Evolutionary conservation across 2,797 vertebrate genomes (phyloP).

Genomic region (Microhierax caerulescens): DNA sequence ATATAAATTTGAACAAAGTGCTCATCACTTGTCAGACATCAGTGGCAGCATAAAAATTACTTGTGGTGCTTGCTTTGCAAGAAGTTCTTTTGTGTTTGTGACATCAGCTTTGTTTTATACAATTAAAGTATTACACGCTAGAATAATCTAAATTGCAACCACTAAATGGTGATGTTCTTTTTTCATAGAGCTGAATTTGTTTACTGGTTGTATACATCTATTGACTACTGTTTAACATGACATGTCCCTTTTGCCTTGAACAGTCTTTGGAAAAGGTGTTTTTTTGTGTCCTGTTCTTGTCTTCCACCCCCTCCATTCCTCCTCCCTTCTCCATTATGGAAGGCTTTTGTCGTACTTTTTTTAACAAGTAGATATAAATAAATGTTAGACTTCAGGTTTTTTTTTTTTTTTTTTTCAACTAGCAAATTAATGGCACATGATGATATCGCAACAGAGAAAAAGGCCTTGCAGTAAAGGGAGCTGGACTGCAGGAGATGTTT

Average conservation of each 20-base stretch:
- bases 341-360: constrained; percentile 51
- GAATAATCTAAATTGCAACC: constrained; percentile 93
- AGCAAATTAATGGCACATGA: constrained; percentile 26
- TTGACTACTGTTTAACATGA: constrained; percentile 88
- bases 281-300: constrained; percentile 53
- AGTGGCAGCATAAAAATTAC: constrained; percentile 86
- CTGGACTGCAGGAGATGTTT: constrained; percentile 36
- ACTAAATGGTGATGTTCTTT: constrained; percentile 86
- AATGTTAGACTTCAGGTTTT: background rate
- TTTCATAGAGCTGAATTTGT: constrained; percentile 87
- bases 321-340: constrained; percentile 46
- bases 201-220: constrained; percentile 87
- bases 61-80: constrained; percentile 84
- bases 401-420: background rate
- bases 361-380: constrained; percentile 60
- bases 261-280: constrained; percentile 52
- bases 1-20: constrained; percentile 82
- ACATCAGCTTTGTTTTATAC: constrained; percentile 93
- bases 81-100: constrained; percentile 87
- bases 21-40: constrained; percentile 86
- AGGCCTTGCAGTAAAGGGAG: constrained; percentile 14
- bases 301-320: constrained; percentile 35
- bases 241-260: constrained; percentile 78
- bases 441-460: constrained; percentile 18
- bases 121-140: constrained; percentile 95